These are phyloP conservation scores for Epinephelus cyanopodus DNA, from an alignment of 2,113 vertebrate genomes.

Conservation along the genomic window DNA sequence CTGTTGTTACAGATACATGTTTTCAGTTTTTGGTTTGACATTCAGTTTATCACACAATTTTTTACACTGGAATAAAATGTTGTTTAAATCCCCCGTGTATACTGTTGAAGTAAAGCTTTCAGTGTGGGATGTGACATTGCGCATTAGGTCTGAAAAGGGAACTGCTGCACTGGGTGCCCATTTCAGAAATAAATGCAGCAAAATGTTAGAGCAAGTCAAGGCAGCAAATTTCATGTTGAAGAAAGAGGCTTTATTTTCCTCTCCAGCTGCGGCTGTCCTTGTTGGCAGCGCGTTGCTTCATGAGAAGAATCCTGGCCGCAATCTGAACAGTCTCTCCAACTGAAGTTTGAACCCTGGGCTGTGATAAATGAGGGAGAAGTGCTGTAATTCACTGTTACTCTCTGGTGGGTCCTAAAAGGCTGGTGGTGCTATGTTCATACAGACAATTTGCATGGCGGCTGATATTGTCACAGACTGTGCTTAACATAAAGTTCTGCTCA, in stretches of 20 bases:
- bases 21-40: neutral
- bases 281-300: conserved; percentile 62
- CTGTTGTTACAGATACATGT: neutral
- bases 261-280: conserved; percentile 70
- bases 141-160: conserved; percentile 22
- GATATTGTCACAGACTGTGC: conserved; percentile 23
- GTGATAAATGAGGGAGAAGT: conserved; percentile 70
- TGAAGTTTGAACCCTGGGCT: conserved; percentile 52
- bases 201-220: conserved; percentile 47
- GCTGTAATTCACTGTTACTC: conserved; percentile 59
- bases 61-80: neutral
- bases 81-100: neutral
- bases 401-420: conserved; percentile 49
- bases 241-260: conserved; percentile 74
- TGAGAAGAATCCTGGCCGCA: conserved; percentile 59
- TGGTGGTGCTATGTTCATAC: conserved; percentile 39
- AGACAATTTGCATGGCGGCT: conserved; percentile 35
- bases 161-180: conserved; percentile 19
- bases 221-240: conserved; percentile 53
- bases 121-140: conserved; percentile 32
- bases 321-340: conserved; percentile 46
- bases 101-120: neutral
- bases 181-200: conserved; percentile 49
- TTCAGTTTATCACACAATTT: neutral
- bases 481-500: neutral